Conservation (phyloP, 2,797 vertebrate species). For the Coracias cyanogaster region DNA sequence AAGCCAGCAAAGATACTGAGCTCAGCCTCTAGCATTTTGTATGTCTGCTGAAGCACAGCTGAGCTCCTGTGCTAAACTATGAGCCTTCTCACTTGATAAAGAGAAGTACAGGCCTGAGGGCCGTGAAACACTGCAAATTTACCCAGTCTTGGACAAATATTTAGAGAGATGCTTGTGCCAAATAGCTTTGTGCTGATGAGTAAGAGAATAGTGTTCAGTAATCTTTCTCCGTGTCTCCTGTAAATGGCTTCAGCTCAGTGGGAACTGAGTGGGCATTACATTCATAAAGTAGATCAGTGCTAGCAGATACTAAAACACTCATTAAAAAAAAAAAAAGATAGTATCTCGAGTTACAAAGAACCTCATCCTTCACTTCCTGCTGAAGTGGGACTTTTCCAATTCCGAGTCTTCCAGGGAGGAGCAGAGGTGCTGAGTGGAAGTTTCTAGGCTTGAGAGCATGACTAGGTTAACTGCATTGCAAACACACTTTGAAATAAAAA, state of each 20-base stretch:
- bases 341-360: slow-evolving; percentile 36
- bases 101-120: slow-evolving; percentile 53
- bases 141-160: slow-evolving; percentile 78
- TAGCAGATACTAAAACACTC: slow-evolving; percentile 24
- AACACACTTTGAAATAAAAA: neutral
- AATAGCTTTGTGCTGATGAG: slow-evolving; percentile 76
- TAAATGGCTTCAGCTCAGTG: slow-evolving; percentile 59
- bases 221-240: slow-evolving; percentile 45
- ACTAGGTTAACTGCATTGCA: neutral
- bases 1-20: neutral
- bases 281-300: slow-evolving; percentile 59
- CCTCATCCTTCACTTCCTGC: neutral
- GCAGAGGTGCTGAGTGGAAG: neutral
- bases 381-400: neutral
- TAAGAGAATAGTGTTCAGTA: slow-evolving; percentile 63
- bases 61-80: slow-evolving; percentile 30
- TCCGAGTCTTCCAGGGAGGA: neutral
- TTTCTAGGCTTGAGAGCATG: neutral
- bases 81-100: slow-evolving; percentile 19
- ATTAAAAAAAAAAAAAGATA: neutral
- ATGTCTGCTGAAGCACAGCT: slow-evolving; percentile 2
- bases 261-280: slow-evolving; percentile 51
- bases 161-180: slow-evolving; percentile 72
- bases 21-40: neutral
- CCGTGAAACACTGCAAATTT: slow-evolving; percentile 71